phyloP scores from a whole-genome alignment of 2,888 invertebrate genomes.

The Rhopalosiphum nymphaeae region DNA sequence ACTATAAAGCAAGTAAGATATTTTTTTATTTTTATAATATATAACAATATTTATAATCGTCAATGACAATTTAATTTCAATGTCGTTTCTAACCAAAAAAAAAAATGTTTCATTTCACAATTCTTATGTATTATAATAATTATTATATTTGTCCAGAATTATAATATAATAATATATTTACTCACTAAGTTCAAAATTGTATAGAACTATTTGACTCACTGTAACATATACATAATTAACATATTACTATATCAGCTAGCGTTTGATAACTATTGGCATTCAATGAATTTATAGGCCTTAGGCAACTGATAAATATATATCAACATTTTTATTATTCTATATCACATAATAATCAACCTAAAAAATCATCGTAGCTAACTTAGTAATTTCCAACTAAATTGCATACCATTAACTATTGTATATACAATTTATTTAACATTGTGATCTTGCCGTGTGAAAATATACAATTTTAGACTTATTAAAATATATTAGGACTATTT shows the following conservation, averaged over 20 bases:
- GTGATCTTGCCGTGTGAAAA: too few relatives aligned
- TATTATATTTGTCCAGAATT: background rate
- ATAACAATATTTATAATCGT: background rate
- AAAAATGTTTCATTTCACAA: background rate
- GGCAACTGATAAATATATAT: background rate
- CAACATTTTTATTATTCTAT: background rate
- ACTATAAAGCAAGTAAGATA: background rate
- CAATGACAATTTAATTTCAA: background rate
- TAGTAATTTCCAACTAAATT: too few relatives aligned
- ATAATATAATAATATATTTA: background rate
- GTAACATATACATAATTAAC: background rate
- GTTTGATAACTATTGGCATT: background rate
- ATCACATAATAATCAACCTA: background rate
- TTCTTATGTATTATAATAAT: background rate
- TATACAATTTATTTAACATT: too few relatives aligned
- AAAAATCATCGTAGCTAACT: too few relatives aligned
- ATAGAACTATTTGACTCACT: background rate
- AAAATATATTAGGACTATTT: too few relatives aligned
- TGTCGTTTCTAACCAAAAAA: background rate
- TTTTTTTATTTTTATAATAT: background rate
- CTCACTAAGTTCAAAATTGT: background rate
- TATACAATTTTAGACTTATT: too few relatives aligned
- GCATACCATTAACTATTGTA: too few relatives aligned
- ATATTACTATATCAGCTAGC: background rate
- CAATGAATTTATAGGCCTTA: background rate